Base-by-base conservation (phyloP, 2,888 invertebrate genomes). In the Cremastinae sp. region DNA sequence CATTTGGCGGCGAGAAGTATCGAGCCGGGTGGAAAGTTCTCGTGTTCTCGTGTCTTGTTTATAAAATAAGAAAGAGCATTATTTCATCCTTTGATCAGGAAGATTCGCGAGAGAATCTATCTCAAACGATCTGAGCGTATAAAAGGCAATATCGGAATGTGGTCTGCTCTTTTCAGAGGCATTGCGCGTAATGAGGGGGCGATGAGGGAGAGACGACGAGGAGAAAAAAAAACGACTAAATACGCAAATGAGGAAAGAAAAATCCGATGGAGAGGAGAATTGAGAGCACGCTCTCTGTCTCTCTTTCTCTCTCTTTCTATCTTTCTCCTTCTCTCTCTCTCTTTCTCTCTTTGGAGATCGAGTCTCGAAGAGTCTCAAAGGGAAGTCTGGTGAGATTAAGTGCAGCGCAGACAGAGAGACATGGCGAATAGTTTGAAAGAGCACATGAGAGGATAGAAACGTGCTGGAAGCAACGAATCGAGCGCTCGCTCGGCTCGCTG, bases 371-470 rank as follows among this genome's bases (percentile, higher is more conserved):
- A 12, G n/a, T n/a, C 1, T 45, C 12, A 28, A 5, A 28, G 28
- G 5, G 5, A 5, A 28, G 28, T 12, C n/a, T 12, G 14, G 14
- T 45, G n/a, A 45, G 45, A 12, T n/a, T n/a, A n/a, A n/a, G n/a
- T n/a, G n/a, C n/a, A 53, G 28, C 28, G 28, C 28, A 79, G 72
- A 75, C 73, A 75, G 74, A 62, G 61, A 73, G 61, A 55, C 66
- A 71, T 49, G 66, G n/a, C n/a, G 61, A 74, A 22, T 37, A 55
- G 20, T 51, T 18, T 18, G 5, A 28, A 28, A 58, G 69, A 59
- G 73, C 71, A 69, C 41, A 66, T 35, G 37, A 28, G 14, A 14
- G 45, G 45, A 4, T 4, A 10, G 45, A 14, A 4, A 45, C 2
- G 55, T 35, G 14, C 8, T 2, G 12, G 28, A 35, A 35, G 53